A percentile compares a stretch with the other conserved stretches of the same genome.
These are phyloP conservation scores for Lepilemur ruficaudatus DNA, from an alignment of 2,797 vertebrate species.

Conservation along the genomic window DNA sequence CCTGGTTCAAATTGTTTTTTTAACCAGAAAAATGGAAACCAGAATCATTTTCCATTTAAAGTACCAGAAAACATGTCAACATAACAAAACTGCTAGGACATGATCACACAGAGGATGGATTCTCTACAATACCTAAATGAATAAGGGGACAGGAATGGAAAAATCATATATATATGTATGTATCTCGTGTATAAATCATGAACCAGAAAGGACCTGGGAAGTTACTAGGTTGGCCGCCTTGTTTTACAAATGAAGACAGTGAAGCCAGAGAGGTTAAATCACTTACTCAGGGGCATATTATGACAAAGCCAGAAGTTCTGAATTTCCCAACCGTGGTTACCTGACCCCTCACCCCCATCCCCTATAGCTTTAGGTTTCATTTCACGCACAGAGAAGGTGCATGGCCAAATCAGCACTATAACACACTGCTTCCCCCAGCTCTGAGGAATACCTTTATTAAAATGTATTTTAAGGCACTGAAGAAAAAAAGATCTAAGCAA, in stretches of 20 bases:
- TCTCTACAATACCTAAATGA: not conserved
- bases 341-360: not conserved
- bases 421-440: not conserved
- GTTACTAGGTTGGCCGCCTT: not conserved
- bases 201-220: slow-evolving; percentile 24
- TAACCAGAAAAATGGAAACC: not conserved
- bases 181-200: not conserved
- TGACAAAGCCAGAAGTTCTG: not conserved
- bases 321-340: not conserved
- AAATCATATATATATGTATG: not conserved
- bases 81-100: not conserved
- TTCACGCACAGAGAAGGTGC: not conserved
- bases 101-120: not conserved
- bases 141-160: not conserved
- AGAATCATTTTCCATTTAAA: not conserved
- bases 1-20: not conserved
- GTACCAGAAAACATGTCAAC: not conserved
- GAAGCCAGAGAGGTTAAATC: slow-evolving; percentile 13
- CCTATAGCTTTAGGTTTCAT: not conserved
- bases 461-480: slow-evolving; percentile 33
- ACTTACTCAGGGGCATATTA: not conserved
- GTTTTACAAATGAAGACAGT: slow-evolving; percentile 24
- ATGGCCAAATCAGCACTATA: not conserved
- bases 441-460: slow-evolving; percentile 8
- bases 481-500: not conserved